Base-by-base conservation (phyloP, 2,888 invertebrate genomes). In the Agriopis leucophaearia region DNA sequence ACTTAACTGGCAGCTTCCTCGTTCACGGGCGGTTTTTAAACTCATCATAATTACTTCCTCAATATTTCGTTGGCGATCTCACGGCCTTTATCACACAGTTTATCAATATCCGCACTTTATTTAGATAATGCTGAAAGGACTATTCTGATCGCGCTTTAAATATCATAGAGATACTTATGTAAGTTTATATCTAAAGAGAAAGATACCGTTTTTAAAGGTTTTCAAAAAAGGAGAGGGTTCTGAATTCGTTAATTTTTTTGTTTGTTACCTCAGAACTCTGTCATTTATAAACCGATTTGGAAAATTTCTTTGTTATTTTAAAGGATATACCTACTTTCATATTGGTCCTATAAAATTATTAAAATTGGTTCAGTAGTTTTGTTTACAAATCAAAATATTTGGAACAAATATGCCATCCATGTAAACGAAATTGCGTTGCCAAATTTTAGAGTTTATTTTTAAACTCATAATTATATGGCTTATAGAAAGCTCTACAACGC, bases 61-160 rank as follows among this genome's bases (percentile, higher is more conserved):
- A 81, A 78, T 69, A 56, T 81, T 82, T 80, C 71, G 77, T 76
- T 73, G 78, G 76, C 84, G 87, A 87, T 86, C 86, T 87, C 86
- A 86, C 78, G 75, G 74, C 52, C 70, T 74, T 85, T 88, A 88
- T 87, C 86, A 75, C 68, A 74, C 74, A 75, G 73, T 71, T 81
- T 82, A 86, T 84, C 83, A 82, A 85, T 87, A 85, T 84, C 81
- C 83, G 80, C 72, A 77, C 78, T 56, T 47, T 36, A 47, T 73
- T 73, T 52, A 62, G 54, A 66, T 56, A 69, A 61, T 58, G 62
- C 66, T 27, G 18, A 35, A 50, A 48, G 59, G 45, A 42, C 10
- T 16, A 64, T 51, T 38, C 59, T 59, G 59, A 15, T 13, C 15
- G 15, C 8, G n/a, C 8, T 13, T 45, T 15, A 8, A 15, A 45